These are phyloP conservation scores for Caracal caracal DNA, from an alignment of 2,113 vertebrate species.

Conservation along the genomic window DNA sequence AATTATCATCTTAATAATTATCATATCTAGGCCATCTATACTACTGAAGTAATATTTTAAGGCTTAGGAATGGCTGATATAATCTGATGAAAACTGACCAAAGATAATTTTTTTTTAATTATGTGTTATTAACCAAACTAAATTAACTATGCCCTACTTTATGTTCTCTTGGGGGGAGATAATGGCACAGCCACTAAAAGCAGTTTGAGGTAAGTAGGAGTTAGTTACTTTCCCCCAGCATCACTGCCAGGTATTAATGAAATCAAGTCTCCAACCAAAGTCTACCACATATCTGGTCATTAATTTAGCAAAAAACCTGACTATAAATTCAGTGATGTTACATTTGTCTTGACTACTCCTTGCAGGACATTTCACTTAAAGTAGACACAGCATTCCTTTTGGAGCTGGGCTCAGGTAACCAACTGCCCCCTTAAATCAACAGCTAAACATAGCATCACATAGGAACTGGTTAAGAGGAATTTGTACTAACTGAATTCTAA, in stretches of 20 bases:
- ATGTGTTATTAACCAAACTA: neutral
- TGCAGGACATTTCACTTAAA: neutral
- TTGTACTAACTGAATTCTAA: neutral
- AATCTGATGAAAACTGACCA: neutral
- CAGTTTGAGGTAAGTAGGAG: neutral
- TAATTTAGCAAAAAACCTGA: neutral
- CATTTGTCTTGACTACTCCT: neutral
- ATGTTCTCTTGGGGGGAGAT: neutral
- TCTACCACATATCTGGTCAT: neutral
- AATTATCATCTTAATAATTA: neutral
- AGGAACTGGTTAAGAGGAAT: neutral
- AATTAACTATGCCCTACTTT: neutral
- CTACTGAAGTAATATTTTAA: neutral
- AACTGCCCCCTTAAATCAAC: neutral
- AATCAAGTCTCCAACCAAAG: neutral
- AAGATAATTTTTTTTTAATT: neutral
- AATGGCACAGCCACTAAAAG: neutral
- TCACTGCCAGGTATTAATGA: neutral
- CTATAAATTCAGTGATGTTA: neutral
- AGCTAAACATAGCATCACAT: neutral
- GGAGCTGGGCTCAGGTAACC: neutral
- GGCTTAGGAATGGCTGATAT: neutral
- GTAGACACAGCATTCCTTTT: neutral
- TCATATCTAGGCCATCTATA: neutral
- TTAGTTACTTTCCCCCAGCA: neutral